Evolutionary conservation across 2,797 vertebrate genomes (phyloP).

Genomic region (Dendrocincla tyrannina): DNA sequence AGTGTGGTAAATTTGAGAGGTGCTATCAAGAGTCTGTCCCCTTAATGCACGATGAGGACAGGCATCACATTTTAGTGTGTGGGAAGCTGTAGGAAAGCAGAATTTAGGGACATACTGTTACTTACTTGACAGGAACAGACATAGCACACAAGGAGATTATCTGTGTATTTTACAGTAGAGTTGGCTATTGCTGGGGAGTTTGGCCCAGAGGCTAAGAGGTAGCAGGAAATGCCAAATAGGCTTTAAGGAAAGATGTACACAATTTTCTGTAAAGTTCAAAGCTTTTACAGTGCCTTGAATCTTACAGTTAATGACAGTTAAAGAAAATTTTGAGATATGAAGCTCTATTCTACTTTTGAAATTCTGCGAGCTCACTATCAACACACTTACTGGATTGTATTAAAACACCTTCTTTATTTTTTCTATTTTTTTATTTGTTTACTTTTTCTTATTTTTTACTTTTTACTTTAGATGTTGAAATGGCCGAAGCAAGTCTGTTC

Average conservation of each 20-base stretch:
- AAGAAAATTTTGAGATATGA: background rate
- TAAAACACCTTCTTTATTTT: background rate
- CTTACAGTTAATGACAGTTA: background rate
- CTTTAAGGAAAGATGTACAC: background rate
- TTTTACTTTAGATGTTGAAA: background rate
- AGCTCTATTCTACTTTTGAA: background rate
- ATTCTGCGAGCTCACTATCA: background rate
- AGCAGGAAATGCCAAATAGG: background rate
- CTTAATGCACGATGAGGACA: background rate
- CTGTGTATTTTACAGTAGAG: background rate
- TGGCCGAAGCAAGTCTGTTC: background rate
- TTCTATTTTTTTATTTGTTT: background rate
- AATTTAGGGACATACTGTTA: background rate
- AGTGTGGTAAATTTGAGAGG: background rate
- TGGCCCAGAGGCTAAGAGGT: background rate
- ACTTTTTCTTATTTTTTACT: background rate
- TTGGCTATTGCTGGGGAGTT: background rate
- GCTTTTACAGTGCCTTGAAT: background rate
- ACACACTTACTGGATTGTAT: background rate
- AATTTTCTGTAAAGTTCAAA: background rate
- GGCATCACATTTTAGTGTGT: background rate
- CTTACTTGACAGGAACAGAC: background rate
- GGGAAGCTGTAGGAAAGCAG: background rate
- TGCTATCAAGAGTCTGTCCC: background rate
- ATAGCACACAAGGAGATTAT: fast-evolving